Percentiles rank a stretch among this genome's conserved stretches.
These are phyloP conservation scores for Semnornis frantzii DNA, from an alignment of 2,113 vertebrate species.

Conservation along the genomic window DNA sequence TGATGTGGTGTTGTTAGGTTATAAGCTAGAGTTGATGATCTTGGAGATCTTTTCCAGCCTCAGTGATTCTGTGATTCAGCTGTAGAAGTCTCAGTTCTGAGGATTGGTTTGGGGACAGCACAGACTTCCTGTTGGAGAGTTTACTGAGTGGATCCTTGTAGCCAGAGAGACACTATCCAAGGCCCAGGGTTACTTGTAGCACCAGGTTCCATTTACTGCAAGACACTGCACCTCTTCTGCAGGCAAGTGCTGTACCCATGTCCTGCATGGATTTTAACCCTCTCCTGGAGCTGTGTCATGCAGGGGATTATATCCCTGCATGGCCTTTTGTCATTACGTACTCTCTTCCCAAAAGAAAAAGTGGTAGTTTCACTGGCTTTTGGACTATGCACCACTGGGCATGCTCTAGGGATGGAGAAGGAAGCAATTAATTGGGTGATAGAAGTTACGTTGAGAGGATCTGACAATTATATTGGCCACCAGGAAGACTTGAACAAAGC, in stretches of 20 bases:
- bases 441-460: rapidly evolving
- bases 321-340: neutral
- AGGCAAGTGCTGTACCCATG: neutral
- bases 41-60: too few relatives aligned
- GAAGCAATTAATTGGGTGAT: neutral
- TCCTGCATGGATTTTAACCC: neutral
- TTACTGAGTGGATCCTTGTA: neutral
- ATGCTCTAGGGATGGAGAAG: neutral
- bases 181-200: neutral
- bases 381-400: neutral
- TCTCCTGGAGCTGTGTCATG: neutral
- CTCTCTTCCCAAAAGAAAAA: neutral
- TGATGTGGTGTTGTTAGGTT: too few relatives aligned
- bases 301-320: rapidly evolving
- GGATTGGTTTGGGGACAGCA: neutral
- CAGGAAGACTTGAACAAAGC: neutral
- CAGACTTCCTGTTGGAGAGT: neutral
- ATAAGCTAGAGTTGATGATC: too few relatives aligned
- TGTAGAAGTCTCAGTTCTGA: neutral
- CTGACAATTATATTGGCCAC: neutral
- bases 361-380: neutral
- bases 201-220: rapidly evolving
- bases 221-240: neutral
- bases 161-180: neutral
- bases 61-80: too few relatives aligned